Percentiles rank a stretch among this genome's conserved stretches.
Evolutionary conservation across 2,113 vertebrate genomes (phyloP).

Genomic region (Psammodynastes pulverulentus): DNA sequence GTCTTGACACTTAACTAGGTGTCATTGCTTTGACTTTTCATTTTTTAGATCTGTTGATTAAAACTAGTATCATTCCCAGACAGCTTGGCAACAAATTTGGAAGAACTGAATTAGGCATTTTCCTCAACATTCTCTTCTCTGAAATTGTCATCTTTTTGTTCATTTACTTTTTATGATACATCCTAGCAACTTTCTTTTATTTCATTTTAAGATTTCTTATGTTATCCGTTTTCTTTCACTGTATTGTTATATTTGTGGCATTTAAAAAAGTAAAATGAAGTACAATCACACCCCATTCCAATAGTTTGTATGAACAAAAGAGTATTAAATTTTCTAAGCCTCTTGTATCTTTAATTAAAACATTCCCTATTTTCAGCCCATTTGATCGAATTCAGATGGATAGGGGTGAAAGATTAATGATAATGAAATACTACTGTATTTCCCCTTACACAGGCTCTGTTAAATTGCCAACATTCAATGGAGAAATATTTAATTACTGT

Average conservation of each 20-base stretch:
- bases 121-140: background rate
- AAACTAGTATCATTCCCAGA: background rate
- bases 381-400: background rate
- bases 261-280: background rate
- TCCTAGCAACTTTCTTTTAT: background rate
- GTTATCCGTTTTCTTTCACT: background rate
- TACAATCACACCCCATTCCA: background rate
- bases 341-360: conserved; percentile 2
- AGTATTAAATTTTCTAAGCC: background rate
- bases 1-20: background rate
- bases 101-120: background rate
- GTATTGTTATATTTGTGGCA: background rate
- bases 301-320: background rate
- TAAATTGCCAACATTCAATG: background rate
- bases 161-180: too few species aligned
- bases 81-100: background rate
- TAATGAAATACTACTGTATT: background rate
- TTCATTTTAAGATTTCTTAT: background rate
- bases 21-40: background rate
- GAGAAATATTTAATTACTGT: background rate
- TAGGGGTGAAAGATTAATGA: background rate
- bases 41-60: background rate
- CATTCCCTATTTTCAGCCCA: background rate
- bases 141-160: background rate
- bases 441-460: background rate